phyloP scores from a whole-genome alignment of 2,888 invertebrate species.

The Acanthacorydalis orientalis region DNA sequence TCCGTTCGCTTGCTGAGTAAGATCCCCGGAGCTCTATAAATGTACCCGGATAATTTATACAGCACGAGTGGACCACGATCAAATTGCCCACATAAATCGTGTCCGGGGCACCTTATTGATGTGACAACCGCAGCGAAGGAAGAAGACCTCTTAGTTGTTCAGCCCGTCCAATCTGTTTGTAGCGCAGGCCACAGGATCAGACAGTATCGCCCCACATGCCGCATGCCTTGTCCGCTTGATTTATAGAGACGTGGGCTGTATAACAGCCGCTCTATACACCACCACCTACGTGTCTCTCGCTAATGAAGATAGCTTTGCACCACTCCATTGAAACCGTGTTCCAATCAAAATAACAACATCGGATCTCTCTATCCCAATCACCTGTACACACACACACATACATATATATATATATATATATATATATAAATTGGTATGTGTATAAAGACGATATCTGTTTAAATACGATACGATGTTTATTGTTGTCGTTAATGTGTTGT shows the following conservation, averaged over 20 bases:
- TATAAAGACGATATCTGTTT: no score
- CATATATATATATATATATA: no score
- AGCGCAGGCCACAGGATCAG: slow-evolving; percentile 9
- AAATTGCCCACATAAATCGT: slow-evolving; percentile 23
- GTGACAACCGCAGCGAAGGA: slow-evolving; percentile 19
- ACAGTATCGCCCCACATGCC: slow-evolving; percentile 4
- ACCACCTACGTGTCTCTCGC: neutral
- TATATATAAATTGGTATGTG: no score
- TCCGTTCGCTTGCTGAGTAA: neutral
- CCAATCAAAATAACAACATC: neutral
- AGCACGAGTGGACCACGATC: slow-evolving; percentile 17
- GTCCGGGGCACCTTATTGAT: slow-evolving; percentile 21
- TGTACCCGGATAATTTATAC: slow-evolving; percentile 15
- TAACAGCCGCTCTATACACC: neutral
- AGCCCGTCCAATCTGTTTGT: slow-evolving; percentile 17
- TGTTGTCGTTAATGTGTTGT: no score
- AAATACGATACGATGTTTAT: no score
- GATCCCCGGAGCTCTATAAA: slow-evolving; percentile 8
- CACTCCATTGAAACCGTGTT: neutral
- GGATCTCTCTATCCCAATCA: no score
- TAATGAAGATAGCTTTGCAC: slow-evolving; percentile 1
- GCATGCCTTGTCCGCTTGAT: slow-evolving; percentile 3
- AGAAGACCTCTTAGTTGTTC: slow-evolving; percentile 16
- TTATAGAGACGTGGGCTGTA: slow-evolving; percentile 9
- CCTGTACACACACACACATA: no score